Evolutionary conservation across 2,888 invertebrate genomes (phyloP).

Genomic region (Drosophila meridionalis): DNA sequence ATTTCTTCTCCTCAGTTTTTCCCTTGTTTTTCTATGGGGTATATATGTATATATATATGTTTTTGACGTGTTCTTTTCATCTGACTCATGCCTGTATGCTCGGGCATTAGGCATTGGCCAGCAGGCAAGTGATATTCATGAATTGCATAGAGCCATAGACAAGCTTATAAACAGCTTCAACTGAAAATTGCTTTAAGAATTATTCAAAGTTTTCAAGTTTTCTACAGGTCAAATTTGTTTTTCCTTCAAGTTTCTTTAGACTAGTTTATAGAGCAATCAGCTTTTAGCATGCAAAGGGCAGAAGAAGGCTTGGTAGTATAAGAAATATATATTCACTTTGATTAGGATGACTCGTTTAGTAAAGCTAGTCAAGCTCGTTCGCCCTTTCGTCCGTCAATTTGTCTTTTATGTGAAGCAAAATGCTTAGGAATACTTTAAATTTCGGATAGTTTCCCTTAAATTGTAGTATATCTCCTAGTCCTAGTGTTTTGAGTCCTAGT

Average conservation of each 20-base stretch:
- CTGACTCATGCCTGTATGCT: slow-evolving; percentile 3
- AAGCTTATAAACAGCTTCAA: neutral
- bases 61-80: slow-evolving; percentile 13
- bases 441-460: too few relatives aligned
- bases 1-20: slow-evolving; percentile 31
- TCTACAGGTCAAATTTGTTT: neutral
- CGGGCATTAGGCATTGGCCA: slow-evolving; percentile 5
- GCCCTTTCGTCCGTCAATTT: too few relatives aligned
- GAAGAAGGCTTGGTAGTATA: neutral
- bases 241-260: neutral
- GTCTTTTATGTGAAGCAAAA: too few relatives aligned
- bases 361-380: too few relatives aligned
- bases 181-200: neutral
- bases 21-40: slow-evolving; percentile 24
- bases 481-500: too few relatives aligned
- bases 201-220: neutral
- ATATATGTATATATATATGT: slow-evolving; percentile 2
- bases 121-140: slow-evolving; percentile 8
- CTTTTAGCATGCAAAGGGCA: neutral
- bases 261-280: neutral
- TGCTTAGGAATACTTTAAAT: too few relatives aligned
- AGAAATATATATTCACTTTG: neutral
- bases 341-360: too few relatives aligned
- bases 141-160: neutral
- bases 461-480: too few relatives aligned